phyloP scores from a whole-genome alignment of 2,888 invertebrate genomes.

The Pachycephus smyrnensis region DNA sequence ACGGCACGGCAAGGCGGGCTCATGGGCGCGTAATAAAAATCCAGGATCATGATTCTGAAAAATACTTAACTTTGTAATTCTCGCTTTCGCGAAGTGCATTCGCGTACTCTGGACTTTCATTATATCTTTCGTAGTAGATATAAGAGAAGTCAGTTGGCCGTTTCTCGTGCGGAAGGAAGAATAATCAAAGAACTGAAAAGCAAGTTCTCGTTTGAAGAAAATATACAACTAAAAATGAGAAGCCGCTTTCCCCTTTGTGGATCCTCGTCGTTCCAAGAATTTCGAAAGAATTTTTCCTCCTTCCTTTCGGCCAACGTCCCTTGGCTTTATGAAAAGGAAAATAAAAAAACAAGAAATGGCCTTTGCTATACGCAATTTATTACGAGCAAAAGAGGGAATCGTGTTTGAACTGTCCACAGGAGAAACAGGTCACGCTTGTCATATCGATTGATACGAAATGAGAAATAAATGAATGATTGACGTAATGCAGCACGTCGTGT shows the following conservation, averaged over 20 bases:
- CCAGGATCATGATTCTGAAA: conserved; percentile 45
- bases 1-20: conserved; percentile 64
- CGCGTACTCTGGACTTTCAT: neutral
- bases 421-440: neutral
- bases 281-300: neutral
- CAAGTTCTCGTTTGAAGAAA: neutral
- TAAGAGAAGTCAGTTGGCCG: neutral
- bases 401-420: neutral
- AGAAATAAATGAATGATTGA: neutral
- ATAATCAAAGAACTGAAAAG: neutral
- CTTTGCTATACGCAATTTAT: neutral
- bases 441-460: neutral
- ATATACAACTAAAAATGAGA: neutral
- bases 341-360: accelerated
- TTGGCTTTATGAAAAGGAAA: neutral
- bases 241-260: no score
- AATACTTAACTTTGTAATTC: neutral
- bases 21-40: conserved; percentile 52
- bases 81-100: neutral
- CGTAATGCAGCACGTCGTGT: neutral
- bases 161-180: neutral
- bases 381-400: neutral
- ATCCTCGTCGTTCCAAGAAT: neutral
- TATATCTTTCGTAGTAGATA: neutral
- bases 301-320: neutral